A percentile compares a stretch with the other conserved stretches of the same genome.
Conservation (phyloP, 2,113 vertebrate species). For the Mirza zaza region DNA sequence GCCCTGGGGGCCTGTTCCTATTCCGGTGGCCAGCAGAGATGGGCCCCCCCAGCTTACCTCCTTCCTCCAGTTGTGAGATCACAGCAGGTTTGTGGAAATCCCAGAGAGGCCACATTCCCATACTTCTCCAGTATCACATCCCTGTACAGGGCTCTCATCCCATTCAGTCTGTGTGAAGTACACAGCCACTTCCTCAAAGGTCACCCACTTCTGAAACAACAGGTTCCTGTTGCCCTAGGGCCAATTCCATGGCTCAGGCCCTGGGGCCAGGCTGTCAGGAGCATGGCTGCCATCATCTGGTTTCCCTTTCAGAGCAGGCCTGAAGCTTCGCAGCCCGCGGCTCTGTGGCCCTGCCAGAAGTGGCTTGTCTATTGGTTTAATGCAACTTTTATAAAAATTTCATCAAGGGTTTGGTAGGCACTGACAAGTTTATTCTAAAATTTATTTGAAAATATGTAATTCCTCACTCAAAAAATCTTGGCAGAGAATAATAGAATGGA, state of each 20-base stretch:
- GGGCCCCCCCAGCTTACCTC: slow-evolving; percentile 22
- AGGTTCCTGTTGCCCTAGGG: slow-evolving; percentile 78
- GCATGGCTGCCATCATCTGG: slow-evolving; percentile 41
- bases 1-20: neutral
- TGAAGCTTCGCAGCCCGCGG: slow-evolving; percentile 17
- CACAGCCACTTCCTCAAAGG: slow-evolving; percentile 78
- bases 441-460: neutral
- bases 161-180: slow-evolving; percentile 75
- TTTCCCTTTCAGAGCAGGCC: slow-evolving; percentile 15
- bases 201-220: slow-evolving; percentile 80
- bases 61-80: slow-evolving; percentile 67
- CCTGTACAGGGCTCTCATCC: slow-evolving; percentile 73
- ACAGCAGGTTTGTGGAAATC: slow-evolving; percentile 71
- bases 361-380: neutral
- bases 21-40: neutral
- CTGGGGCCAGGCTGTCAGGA: slow-evolving; percentile 61
- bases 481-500: neutral
- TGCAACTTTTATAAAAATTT: neutral
- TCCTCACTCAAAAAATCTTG: neutral
- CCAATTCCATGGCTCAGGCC: slow-evolving; percentile 75
- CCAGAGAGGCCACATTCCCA: slow-evolving; percentile 70
- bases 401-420: neutral
- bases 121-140: slow-evolving; percentile 80
- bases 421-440: neutral
- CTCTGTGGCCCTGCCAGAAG: no score